Evolutionary conservation across 2,888 invertebrate species (phyloP), one percentile per base, ranked within the genome.

Genomic region (Electrophaes corylata): DNA sequence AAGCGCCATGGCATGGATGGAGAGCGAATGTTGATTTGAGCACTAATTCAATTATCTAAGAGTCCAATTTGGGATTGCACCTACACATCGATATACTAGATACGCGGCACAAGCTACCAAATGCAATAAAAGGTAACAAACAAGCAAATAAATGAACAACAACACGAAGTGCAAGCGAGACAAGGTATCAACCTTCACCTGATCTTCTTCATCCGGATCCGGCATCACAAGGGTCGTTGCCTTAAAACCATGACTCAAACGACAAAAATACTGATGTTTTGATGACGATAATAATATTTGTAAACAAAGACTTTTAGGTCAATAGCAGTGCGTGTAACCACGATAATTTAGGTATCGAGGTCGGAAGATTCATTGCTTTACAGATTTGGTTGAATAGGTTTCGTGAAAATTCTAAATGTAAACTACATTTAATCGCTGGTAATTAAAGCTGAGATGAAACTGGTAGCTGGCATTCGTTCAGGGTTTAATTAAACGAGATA

Each of bases 241-340:
- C 23, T 48, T 16, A 45, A 29, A 19, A 11, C 12, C 18, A 50
- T 57, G 44, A 55, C 23, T 45, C 29, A 57, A 19, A 12, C 12
- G 37, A 33, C 44, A 51, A 23, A 19, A 44, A 40, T 40, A 47
- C 16, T 35, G 16, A n/a, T 33, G 18, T 47, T 39, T 41, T 51
- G 29, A 29, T n/a, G n/a, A 20, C 39, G 55, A 66, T 71, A 70
- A 70, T 18, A 59, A 49, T 60, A 64, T 67, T 65, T 59, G 67
- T 60, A 70, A 71, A 71, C 62, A 66, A 43, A 49, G 8, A 26
- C 12, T 14, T 26, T 51, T 60, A 51, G 62, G 62, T 63, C 53
- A 63, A 57, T 57, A 54, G 33, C 48, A 39, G 31, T 54, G 49
- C 51, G 45, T 49, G 51, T 45, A 10, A 14, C 19, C 29, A 19